phyloP scores from a whole-genome alignment of 35 echinoderm and acorn worm species.

The Acanthaster planci region DNA sequence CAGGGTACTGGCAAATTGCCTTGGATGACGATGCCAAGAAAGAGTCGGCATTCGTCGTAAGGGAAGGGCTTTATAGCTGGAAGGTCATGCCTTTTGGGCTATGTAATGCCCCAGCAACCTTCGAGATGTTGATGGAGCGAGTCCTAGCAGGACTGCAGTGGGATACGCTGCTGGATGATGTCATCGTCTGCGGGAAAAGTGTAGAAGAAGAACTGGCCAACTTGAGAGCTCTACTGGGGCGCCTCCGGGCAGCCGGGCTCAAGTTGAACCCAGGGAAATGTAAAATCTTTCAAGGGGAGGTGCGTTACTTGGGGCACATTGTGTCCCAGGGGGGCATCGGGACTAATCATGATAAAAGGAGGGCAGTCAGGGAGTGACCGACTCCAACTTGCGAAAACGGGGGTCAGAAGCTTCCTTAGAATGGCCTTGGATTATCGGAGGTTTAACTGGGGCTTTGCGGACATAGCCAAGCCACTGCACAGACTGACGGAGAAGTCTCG shows the following conservation, averaged over 20 bases:
- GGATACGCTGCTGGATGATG: constrained; percentile 42
- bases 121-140: constrained; percentile 40
- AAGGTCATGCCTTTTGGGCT: constrained; percentile 42
- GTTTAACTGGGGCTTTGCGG: constrained; percentile 46
- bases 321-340: constrained; percentile 36
- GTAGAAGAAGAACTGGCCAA: not conserved
- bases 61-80: constrained; percentile 2
- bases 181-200: constrained; percentile 18
- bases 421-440: constrained; percentile 42
- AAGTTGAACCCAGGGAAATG: constrained; percentile 64
- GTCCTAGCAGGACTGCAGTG: constrained; percentile 26
- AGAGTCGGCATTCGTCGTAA: constrained; percentile 33
- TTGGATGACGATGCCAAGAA: constrained; percentile 46
- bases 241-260: constrained; percentile 9
- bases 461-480: constrained; percentile 54
- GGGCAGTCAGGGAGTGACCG: constrained; percentile 19
- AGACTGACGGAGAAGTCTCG: constrained; percentile 38
- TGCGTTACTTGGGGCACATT: constrained; percentile 38
- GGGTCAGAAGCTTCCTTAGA: constrained; percentile 36
- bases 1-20: constrained; percentile 60
- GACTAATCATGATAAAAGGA: constrained; percentile 38
- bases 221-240: not conserved
- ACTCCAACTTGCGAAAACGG: not conserved
- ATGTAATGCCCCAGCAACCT: constrained; percentile 48
- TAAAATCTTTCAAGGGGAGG: constrained; percentile 23